These are phyloP conservation scores for Laticauda colubrina DNA, from an alignment of 2,113 vertebrate genomes.

Conservation along the genomic window DNA sequence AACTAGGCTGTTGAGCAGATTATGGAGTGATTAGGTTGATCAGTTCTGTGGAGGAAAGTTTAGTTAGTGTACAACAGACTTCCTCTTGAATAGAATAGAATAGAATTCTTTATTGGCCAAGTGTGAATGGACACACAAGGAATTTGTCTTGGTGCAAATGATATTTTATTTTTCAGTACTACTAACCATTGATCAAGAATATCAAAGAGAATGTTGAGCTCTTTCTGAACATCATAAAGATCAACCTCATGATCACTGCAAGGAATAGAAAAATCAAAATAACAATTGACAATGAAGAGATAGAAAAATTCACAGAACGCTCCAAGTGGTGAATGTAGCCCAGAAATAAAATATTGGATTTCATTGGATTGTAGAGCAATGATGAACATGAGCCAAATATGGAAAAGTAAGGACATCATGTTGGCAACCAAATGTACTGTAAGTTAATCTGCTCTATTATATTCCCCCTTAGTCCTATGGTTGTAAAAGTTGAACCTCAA, in stretches of 20 bases:
- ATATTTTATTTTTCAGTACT: background rate
- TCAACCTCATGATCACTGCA: background rate
- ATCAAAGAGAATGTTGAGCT: background rate
- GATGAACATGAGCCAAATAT: background rate
- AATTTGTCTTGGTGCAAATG: too few relatives aligned
- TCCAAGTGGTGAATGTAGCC: background rate
- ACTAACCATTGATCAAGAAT: background rate
- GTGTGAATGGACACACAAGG: too few relatives aligned
- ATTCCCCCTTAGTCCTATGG: background rate
- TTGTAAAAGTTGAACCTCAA: background rate
- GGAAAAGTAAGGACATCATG: background rate
- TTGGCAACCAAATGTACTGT: background rate
- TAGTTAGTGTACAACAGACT: background rate
- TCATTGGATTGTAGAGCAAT: background rate
- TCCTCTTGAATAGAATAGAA: background rate
- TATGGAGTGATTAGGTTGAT: background rate
- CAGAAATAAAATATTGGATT: background rate
- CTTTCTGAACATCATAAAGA: background rate
- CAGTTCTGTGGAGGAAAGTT: background rate
- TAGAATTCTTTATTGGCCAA: too few relatives aligned
- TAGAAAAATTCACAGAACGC: background rate
- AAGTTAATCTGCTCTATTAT: background rate
- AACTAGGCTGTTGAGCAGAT: background rate
- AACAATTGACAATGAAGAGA: background rate
- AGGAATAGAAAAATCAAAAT: background rate